Base-by-base conservation (phyloP, 2,888 invertebrate species). In the Tenthredo distinguenda region DNA sequence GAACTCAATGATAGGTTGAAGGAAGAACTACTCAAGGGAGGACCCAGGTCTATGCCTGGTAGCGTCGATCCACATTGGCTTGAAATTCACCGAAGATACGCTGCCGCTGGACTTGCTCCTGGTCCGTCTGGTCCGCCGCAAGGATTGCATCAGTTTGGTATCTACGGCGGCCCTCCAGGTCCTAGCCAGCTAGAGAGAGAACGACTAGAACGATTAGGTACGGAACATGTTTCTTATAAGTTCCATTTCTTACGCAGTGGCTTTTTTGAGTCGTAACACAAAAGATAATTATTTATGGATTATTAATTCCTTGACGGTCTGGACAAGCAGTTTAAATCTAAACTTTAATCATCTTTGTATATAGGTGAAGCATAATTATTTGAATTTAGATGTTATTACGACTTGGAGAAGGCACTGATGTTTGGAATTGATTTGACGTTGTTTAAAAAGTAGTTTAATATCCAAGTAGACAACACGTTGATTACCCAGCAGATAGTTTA, bases 111-210 rank as follows among this genome's bases (percentile, higher is more conserved):
- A 9, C 92, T 94, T 40, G 89, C 94, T 12, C 92, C 94, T 2
- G 94, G 93, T 83, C 92, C 92, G 40, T 94, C 94, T 18, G 95
- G 94, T 79, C 93, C 95, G 3, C 94, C 94, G 5, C 94, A 94
- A 85, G 93, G 92, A 21, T 95, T 97, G 65, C 96, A 96, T 89
- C 97, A 97, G 91, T 96, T 96, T 90, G 96, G 96, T 10, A 93
- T 96, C 84, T 97, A 96, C 89, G 94, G 94, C 81, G 95, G 96
- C 55, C 96, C 96, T 88, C 97, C 97, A n/a, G 97, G 97, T 82
- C 95, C 96, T 89, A 97, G 97, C 89, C 98, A 97, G 92, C 94
- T 98, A 91, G 98, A 99, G 93, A 95, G 99, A 86, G 99, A 99
- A 94, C 96, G 98, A 84, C 94, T 98, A 31, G 98, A 98, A 93